A percentile compares a stretch with the other conserved stretches of the same genome.
phyloP scores from a whole-genome alignment of 2,113 vertebrate genomes.

The Malurus melanocephalus region DNA sequence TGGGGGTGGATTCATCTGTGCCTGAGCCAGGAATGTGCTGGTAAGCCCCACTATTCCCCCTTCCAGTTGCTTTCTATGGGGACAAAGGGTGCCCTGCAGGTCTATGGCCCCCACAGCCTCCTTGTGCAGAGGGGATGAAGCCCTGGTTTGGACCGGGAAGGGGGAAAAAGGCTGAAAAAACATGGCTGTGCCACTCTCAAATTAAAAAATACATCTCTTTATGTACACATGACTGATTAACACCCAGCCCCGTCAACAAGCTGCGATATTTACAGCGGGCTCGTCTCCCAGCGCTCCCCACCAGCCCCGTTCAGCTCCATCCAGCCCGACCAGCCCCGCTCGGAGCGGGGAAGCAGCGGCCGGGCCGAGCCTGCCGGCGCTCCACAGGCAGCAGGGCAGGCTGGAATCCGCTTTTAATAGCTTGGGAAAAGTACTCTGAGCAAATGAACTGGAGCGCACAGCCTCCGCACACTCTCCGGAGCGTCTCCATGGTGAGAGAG shows the following conservation, averaged over 20 bases:
- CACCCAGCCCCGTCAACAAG: background rate
- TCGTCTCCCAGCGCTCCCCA: accelerated
- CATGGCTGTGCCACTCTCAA: background rate
- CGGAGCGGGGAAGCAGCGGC: accelerated
- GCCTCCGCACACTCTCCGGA: background rate
- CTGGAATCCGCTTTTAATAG: background rate
- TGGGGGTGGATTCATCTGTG: accelerated
- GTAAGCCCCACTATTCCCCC: no score
- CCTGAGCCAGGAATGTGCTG: accelerated
- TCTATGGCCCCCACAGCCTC: accelerated
- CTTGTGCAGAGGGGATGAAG: background rate
- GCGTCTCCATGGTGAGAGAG: conserved; percentile 41
- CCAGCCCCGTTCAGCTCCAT: background rate
- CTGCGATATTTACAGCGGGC: background rate
- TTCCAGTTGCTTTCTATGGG: background rate
- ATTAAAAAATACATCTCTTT: background rate
- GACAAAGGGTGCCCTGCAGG: accelerated
- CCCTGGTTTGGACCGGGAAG: background rate
- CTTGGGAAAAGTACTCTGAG: background rate
- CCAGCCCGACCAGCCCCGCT: accelerated
- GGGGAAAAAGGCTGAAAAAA: background rate
- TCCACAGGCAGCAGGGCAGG: background rate
- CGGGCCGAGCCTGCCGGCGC: accelerated
- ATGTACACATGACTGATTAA: background rate
- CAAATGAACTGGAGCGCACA: background rate